Conservation (phyloP, 2,113 vertebrate genomes). For the Felis catus region DNA sequence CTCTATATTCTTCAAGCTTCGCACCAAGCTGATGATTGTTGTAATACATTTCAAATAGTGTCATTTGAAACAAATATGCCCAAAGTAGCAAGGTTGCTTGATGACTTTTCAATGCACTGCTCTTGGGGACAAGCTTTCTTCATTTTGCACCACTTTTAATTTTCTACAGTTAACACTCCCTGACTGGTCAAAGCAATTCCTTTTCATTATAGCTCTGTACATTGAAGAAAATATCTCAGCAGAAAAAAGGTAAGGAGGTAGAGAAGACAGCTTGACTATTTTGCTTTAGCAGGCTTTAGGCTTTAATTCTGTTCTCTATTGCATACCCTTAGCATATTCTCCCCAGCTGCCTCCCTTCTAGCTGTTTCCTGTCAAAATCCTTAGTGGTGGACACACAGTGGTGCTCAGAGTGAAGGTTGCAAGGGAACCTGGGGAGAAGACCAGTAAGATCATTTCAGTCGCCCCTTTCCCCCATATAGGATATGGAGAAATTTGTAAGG, state of each 20-base stretch:
- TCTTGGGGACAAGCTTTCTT: background rate
- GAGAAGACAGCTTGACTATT: background rate
- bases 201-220: background rate
- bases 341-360: background rate
- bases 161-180: slow-evolving; percentile 13
- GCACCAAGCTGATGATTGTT: slow-evolving; percentile 34
- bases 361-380: background rate
- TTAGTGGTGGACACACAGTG: no score
- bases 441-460: background rate
- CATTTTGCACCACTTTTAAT: slow-evolving; percentile 23
- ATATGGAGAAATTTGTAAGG: background rate
- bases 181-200: background rate
- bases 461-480: background rate
- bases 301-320: background rate
- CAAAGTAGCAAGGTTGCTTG: background rate
- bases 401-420: background rate
- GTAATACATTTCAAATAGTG: slow-evolving; percentile 56
- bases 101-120: slow-evolving; percentile 25
- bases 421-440: background rate
- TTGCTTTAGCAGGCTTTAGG: background rate
- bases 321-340: background rate
- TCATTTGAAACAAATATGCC: slow-evolving; percentile 56
- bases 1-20: slow-evolving; percentile 41
- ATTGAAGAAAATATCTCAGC: background rate
- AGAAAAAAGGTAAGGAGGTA: background rate